Conservation (phyloP, 2,797 vertebrate genomes). For the Enteromius argenteus region DNA sequence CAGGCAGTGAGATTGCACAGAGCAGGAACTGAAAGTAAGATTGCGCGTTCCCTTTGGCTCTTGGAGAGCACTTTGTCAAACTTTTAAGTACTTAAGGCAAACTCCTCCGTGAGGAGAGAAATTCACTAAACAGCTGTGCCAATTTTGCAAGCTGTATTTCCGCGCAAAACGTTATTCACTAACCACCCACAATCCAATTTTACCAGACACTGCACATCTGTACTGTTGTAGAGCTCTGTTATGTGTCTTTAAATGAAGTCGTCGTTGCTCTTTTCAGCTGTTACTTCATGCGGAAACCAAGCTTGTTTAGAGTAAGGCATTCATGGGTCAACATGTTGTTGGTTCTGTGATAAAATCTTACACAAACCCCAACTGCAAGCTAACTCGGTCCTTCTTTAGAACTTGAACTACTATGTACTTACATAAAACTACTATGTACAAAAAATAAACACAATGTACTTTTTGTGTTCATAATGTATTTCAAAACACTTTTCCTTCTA, state of each 20-base stretch:
- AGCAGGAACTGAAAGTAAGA: slow-evolving; percentile 18
- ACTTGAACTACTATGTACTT: too few species aligned
- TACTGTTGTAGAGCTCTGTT: neutral
- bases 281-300: neutral
- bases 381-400: neutral
- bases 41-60: neutral
- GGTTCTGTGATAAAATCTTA: neutral
- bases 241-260: neutral
- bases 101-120: neutral
- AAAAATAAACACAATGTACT: too few species aligned
- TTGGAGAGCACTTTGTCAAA: neutral
- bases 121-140: slow-evolving; percentile 1
- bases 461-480: too few species aligned
- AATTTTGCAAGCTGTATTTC: slow-evolving; percentile 9
- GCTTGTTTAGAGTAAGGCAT: neutral
- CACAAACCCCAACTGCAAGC: neutral
- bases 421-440: too few species aligned
- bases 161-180: neutral
- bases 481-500: too few species aligned
- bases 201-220: neutral
- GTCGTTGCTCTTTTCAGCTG: neutral
- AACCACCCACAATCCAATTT: neutral
- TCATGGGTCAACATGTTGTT: neutral
- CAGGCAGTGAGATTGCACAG: slow-evolving; percentile 23
- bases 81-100: slow-evolving; percentile 25